Evolutionary conservation across 1,140 invertebrate species (phyloP), one percentile per base, ranked within the genome.

Genomic region (Zaprionus ghesquierei): DNA sequence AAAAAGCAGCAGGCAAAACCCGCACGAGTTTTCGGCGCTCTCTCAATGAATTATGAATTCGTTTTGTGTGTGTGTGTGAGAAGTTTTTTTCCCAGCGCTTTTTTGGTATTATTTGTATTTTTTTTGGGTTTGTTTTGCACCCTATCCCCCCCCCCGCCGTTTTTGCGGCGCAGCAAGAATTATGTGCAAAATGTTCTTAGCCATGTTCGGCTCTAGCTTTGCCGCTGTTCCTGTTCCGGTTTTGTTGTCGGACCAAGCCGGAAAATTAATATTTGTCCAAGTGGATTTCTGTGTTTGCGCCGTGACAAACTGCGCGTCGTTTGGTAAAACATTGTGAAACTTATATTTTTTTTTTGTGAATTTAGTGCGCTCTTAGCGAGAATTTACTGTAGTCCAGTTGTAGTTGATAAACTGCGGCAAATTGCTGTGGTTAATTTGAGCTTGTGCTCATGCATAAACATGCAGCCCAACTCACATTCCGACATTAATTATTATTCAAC

Each of bases 21-120:
- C 27, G 44, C 25, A 22, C 46, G 54, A 44, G 53, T 33, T 33
- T 20, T 53, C 31, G 29, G 13, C 33, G 9, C 61, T 56, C 56
- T 61, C 44, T 64, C 72, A 53, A 75, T 71, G 73, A 75, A 75
- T 75, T 75, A 75, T 75, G 73, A 75, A 75, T 75, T 75, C 73
- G 60, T 64, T 75, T 63, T 75, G 71, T 75, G 66, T 70, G 41
- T 44, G n/a, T n/a, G n/a, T n/a, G n/a, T n/a, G n/a, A 70, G 58
- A 75, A 64, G 6, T 50, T 59, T 64, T 70, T 75, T 69, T 33
- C 23, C n/a, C n/a, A n/a, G 2, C 60, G 27, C 10, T 8, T 35
- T 50, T 29, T 51, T 12, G 25, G 41, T 22, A 44, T 51, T 22
- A 15, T 62, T 62, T 13, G 5, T 51, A 3, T 25, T 50, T 50